Percentiles rank a stretch among this genome's conserved stretches.
phyloP scores from a whole-genome alignment of 2,113 vertebrate genomes.

The Aleadryas rufinucha region DNA sequence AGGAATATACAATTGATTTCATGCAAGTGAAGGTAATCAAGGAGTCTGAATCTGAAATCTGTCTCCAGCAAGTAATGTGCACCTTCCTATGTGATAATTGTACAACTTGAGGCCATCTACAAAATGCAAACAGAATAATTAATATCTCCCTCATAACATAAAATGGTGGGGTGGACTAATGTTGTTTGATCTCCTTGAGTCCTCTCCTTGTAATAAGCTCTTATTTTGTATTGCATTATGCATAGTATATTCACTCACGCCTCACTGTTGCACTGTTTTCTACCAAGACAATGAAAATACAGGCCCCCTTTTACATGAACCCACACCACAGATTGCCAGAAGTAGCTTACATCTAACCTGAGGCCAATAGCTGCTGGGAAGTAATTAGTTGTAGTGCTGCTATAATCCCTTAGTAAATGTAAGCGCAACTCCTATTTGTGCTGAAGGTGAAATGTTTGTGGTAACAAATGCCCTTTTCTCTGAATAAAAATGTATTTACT shows the following conservation, averaged over 20 bases:
- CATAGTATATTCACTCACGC: constrained; percentile 3
- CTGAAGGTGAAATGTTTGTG: constrained; percentile 75
- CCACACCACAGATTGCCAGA: constrained; percentile 44
- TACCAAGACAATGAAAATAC: constrained; percentile 27
- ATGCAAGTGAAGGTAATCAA: background rate
- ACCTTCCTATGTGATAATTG: constrained; percentile 35
- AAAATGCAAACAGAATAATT: constrained; percentile 49
- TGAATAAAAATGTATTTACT: constrained; percentile 77
- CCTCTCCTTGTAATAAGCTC: constrained; percentile 44
- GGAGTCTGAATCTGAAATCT: background rate
- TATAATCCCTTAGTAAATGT: constrained; percentile 73
- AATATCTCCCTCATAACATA: constrained; percentile 21
- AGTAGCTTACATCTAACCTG: constrained; percentile 69
- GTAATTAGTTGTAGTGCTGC: constrained; percentile 73
- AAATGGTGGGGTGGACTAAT: constrained; percentile 43
- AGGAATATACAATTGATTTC: background rate
- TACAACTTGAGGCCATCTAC: constrained; percentile 9
- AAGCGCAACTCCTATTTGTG: constrained; percentile 66
- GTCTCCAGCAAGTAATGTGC: background rate
- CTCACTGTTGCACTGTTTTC: background rate
- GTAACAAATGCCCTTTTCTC: constrained; percentile 74
- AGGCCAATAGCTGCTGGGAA: constrained; percentile 74
- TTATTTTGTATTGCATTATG: constrained; percentile 50
- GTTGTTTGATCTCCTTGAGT: constrained; percentile 33
- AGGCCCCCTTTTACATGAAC: constrained; percentile 22